Evolutionary conservation across 2,797 vertebrate genomes (phyloP).

Genomic region (Sarcophilus harrisii): DNA sequence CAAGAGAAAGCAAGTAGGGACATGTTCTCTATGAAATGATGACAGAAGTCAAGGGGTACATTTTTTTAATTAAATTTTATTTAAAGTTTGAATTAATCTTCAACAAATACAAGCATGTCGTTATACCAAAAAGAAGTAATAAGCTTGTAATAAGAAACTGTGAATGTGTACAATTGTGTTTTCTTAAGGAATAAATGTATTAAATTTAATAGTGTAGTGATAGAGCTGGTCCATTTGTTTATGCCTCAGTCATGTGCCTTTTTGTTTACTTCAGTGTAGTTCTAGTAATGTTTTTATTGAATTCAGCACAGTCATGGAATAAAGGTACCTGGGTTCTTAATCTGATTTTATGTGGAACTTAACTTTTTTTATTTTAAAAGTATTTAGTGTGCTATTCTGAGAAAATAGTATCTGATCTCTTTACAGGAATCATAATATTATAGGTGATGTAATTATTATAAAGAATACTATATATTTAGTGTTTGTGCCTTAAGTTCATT

Average conservation of each 20-base stretch:
- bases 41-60: neutral
- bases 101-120: neutral
- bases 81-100: neutral
- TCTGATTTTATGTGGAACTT: conserved; percentile 33
- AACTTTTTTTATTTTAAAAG: conserved; percentile 54
- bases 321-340: conserved; percentile 30
- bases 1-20: conserved; percentile 20
- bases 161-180: neutral
- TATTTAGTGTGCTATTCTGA: conserved; percentile 30
- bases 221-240: neutral
- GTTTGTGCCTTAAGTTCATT: conserved; percentile 46
- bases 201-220: neutral
- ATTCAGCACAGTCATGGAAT: neutral
- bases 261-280: neutral
- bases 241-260: neutral
- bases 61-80: neutral
- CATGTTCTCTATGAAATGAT: neutral
- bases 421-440: conserved; percentile 47
- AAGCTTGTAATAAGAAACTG: neutral
- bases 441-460: conserved; percentile 15
- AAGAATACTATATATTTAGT: neutral
- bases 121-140: neutral
- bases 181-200: neutral
- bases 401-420: neutral
- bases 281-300: conserved; percentile 33